Evolutionary conservation across 2,888 invertebrate species (phyloP).

Genomic region (Lamproptera curius): DNA sequence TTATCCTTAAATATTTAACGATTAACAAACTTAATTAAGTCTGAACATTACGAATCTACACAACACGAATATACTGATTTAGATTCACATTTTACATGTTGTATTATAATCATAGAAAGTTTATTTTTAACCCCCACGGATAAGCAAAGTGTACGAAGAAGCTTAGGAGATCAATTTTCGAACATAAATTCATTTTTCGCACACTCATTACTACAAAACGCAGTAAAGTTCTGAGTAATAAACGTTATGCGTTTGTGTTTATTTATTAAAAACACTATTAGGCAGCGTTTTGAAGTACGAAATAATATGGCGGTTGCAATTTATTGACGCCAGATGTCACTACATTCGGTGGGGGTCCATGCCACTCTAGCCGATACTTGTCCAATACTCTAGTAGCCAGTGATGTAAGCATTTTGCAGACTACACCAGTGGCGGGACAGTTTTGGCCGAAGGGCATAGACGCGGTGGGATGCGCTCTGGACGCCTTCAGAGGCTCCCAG

Average conservation of each 20-base stretch:
- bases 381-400: conserved; percentile 51
- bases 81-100: not conserved
- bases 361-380: conserved; percentile 67
- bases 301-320: conserved; percentile 59
- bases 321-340: conserved; percentile 56
- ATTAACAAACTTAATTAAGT: too few relatives aligned
- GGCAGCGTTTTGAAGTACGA: conserved; percentile 62
- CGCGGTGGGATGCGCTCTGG: conserved; percentile 54
- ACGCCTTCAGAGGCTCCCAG: conserved; percentile 53
- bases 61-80: too few relatives aligned
- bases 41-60: too few relatives aligned
- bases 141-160: not conserved
- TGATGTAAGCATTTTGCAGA: conserved; percentile 48
- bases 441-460: conserved; percentile 59
- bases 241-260: not conserved
- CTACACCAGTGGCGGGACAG: conserved; percentile 56
- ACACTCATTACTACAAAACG: not conserved
- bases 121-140: not conserved
- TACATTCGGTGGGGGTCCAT: conserved; percentile 52
- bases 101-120: not conserved
- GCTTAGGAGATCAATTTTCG: not conserved
- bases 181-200: not conserved
- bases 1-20: too few relatives aligned
- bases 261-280: not conserved
- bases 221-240: not conserved